Evolutionary conservation across 2,113 vertebrate species (phyloP), one percentile per base, ranked within the genome.

Genomic region (Gymnogyps californianus): DNA sequence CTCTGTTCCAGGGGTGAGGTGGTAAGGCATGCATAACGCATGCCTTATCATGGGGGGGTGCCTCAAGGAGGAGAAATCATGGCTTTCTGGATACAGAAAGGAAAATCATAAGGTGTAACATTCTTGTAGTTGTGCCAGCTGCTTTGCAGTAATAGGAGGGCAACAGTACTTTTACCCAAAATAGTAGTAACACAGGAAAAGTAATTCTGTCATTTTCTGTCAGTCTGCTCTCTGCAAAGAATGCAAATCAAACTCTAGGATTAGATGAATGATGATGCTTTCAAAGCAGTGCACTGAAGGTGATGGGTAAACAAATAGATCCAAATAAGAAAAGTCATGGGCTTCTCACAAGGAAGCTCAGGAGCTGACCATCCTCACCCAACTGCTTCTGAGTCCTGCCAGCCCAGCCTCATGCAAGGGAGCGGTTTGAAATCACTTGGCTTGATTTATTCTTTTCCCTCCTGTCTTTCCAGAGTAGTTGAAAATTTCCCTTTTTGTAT

Each of bases 21-120:
- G 94, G 40, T 49, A 61, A 75, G 20, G 42, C 59, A 92, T 92
- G 87, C 70, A 95, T 89, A 93, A 95, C 96, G 96, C 66, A 67
- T 71, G 46, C 42, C 31, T 80, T 42, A 6, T 32, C 67, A 4
- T 89, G n/a, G 25, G 20, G 22, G 62, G 28, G 11, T 32, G 85
- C 42, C 71, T 62, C 80, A 24, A 66, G 65, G 71, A 96, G 74
- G 38, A 70, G 38, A 87, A 91, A 44, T 7, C 62, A 19, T 52
- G 28, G 54, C 38, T 55, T 87, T 80, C 74, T 66, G 78, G n/a
- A 11, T 29, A 19, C 4, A 26, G 54, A 85, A 54, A 83, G 72
- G 57, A 70, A 87, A 85, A 90, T 16, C 59, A 67, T 15, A 64
- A 91, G 20, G 24, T 71, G 46, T 52, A 84, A 29, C 16, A 17